A percentile compares a stretch with the other conserved stretches of the same genome.
Conservation (phyloP, 2,888 invertebrate genomes). For the Andrena hattorfiana region DNA sequence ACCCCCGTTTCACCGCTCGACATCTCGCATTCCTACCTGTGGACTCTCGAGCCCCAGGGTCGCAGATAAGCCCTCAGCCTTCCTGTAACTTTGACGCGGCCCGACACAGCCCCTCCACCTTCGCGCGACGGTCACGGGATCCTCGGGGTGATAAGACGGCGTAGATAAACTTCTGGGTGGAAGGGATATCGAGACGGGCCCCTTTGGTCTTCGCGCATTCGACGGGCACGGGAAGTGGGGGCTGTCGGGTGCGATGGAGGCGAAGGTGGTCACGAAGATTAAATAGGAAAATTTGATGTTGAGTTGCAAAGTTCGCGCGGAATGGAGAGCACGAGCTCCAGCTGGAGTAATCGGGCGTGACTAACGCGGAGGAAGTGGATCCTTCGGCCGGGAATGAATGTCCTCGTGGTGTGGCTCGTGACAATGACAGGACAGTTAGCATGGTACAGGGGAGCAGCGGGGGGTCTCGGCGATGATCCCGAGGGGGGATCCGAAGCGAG, state of each 20-base stretch:
- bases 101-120: conserved; percentile 31
- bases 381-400: conserved; percentile 60
- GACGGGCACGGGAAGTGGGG: neutral
- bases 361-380: conserved; percentile 63
- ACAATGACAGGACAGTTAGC: conserved; percentile 77
- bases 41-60: conserved; percentile 26
- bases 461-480: conserved; percentile 50
- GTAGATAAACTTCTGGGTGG: neutral
- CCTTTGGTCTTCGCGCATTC: neutral
- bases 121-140: neutral
- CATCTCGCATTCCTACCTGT: conserved; percentile 55
- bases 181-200: neutral
- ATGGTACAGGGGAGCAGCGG: conserved; percentile 68
- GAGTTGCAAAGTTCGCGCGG: neutral
- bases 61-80: conserved; percentile 61
- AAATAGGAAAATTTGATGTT: too few species aligned
- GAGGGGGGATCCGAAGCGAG: conserved; percentile 45
- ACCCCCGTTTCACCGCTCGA: conserved; percentile 34
- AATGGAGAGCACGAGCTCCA: conserved; percentile 15
- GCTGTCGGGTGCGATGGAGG: neutral
- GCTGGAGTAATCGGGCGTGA: conserved; percentile 51
- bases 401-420: conserved; percentile 72
- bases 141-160: neutral
- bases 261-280: too few species aligned
- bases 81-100: conserved; percentile 49